Conservation (phyloP, 2,797 vertebrate genomes). For the Australoheros facetus region DNA sequence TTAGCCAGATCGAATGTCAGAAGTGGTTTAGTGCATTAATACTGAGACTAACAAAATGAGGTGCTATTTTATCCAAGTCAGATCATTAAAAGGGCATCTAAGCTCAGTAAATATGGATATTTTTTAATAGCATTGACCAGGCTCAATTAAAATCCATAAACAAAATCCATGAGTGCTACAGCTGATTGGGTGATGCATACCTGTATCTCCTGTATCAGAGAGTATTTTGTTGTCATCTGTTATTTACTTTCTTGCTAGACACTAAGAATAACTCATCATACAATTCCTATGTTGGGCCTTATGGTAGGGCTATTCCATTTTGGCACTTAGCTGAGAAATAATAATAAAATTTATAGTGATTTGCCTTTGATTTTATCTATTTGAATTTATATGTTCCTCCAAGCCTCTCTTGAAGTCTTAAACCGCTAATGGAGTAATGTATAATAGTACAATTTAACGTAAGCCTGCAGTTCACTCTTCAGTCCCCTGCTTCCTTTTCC, state of each 20-base stretch:
- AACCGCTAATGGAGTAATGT: slow-evolving; percentile 46
- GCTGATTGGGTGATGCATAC: slow-evolving; percentile 37
- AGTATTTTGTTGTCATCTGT: slow-evolving; percentile 56
- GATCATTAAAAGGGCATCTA: not conserved
- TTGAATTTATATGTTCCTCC: slow-evolving; percentile 60
- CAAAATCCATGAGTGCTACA: slow-evolving; percentile 31
- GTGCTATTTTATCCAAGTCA: slow-evolving; percentile 20
- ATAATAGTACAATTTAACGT: slow-evolving; percentile 45
- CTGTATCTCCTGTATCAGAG: slow-evolving; percentile 23
- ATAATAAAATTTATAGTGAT: slow-evolving; percentile 63
- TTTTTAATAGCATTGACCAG: not conserved
- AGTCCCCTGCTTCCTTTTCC: slow-evolving; percentile 46
- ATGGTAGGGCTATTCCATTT: slow-evolving; percentile 44
- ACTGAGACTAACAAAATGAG: not conserved
- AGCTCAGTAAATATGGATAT: slow-evolving; percentile 32
- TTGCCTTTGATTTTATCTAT: slow-evolving; percentile 70
- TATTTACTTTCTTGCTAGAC: slow-evolving; percentile 60
- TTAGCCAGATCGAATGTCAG: slow-evolving; percentile 14
- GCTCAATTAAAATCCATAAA: slow-evolving; percentile 32
- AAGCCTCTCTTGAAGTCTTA: slow-evolving; percentile 57
- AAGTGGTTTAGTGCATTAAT: not conserved
- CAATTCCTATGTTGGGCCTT: slow-evolving; percentile 30
- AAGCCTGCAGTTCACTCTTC: slow-evolving; percentile 33
- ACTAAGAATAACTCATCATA: slow-evolving; percentile 63
- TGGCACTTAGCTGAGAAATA: slow-evolving; percentile 26